Percentiles rank a stretch among this genome's conserved stretches.
These are phyloP conservation scores for Ormyrus thymus DNA, from an alignment of 2,888 invertebrate species.

Conservation along the genomic window DNA sequence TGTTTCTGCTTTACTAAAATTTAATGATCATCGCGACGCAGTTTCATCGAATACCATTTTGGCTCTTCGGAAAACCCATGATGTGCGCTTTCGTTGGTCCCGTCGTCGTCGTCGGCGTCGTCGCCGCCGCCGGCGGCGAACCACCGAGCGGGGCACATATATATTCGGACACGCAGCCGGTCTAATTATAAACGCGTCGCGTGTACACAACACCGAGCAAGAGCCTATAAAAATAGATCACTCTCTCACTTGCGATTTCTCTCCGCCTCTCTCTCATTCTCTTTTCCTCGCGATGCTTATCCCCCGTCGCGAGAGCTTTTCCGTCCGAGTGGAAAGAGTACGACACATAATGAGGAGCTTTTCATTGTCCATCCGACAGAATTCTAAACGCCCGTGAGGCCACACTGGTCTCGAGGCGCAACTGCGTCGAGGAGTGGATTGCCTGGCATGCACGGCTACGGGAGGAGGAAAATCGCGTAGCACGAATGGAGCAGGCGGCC, in stretches of 20 bases:
- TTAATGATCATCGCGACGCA: background rate
- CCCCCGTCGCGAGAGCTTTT: conserved; percentile 21
- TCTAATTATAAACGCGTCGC: conserved; percentile 56
- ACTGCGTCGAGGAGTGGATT: conserved; percentile 73
- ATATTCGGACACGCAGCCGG: conserved; percentile 24
- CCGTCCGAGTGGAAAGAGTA: conserved; percentile 4
- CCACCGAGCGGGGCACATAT: conserved; percentile 42
- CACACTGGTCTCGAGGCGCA: conserved; percentile 71
- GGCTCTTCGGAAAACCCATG: background rate
- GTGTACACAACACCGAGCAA: conserved; percentile 52
- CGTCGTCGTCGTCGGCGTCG: too few relatives aligned
- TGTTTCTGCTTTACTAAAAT: too few relatives aligned
- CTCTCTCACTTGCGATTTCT: background rate
- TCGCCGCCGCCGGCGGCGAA: conserved; percentile 22
- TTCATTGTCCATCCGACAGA: conserved; percentile 58
- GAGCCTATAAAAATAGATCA: conserved; percentile 53
- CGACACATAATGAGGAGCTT: conserved; percentile 14
- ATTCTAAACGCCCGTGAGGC: conserved; percentile 72
- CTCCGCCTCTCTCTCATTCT: background rate
- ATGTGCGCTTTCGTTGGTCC: background rate
- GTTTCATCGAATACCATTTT: background rate
- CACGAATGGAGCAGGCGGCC: conserved; percentile 72
- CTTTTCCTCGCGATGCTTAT: conserved; percentile 7
- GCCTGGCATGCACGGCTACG: conserved; percentile 72
- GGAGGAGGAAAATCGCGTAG: conserved; percentile 71